These are phyloP conservation scores for Hydropsyche tenuis DNA, from an alignment of 1,140 invertebrate genomes.

Conservation along the genomic window DNA sequence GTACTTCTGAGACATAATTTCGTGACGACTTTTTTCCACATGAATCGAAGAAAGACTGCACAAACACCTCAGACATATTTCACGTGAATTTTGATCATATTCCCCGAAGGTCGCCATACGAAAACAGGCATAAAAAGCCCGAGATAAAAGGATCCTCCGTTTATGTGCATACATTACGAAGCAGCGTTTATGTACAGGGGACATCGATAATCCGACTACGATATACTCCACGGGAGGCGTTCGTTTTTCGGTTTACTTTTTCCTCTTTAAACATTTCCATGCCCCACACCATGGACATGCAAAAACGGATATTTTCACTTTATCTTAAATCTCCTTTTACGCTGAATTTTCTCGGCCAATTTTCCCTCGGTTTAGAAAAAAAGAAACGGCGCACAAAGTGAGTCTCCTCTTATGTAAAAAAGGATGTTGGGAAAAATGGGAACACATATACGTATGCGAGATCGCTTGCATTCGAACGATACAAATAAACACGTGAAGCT, in stretches of 20 bases:
- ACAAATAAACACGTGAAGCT: background rate
- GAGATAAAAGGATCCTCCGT: too few relatives aligned
- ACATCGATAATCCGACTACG: background rate
- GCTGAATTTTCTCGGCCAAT: slow-evolving; percentile 14
- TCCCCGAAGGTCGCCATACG: too few relatives aligned
- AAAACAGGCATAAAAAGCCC: too few relatives aligned
- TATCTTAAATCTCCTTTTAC: slow-evolving; percentile 19
- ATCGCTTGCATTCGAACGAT: background rate
- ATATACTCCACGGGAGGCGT: background rate
- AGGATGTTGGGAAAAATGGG: too few relatives aligned
- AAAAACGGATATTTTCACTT: slow-evolving; percentile 1
- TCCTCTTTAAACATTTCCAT: background rate
- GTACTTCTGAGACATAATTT: too few relatives aligned
- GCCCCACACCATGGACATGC: background rate
- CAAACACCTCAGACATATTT: too few relatives aligned
- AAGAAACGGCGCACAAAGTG: too few relatives aligned
- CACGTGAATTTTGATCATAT: too few relatives aligned
- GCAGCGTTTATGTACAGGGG: too few relatives aligned
- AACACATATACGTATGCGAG: background rate
- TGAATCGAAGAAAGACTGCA: too few relatives aligned
- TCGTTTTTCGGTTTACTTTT: slow-evolving; percentile 8
- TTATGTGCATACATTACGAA: too few relatives aligned
- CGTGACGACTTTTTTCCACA: too few relatives aligned
- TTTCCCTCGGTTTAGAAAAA: background rate
- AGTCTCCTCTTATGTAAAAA: background rate